Evolutionary conservation across 92 coral and sea anemone genomes (phyloP).

Genomic region (Zoanthus solanderi): DNA sequence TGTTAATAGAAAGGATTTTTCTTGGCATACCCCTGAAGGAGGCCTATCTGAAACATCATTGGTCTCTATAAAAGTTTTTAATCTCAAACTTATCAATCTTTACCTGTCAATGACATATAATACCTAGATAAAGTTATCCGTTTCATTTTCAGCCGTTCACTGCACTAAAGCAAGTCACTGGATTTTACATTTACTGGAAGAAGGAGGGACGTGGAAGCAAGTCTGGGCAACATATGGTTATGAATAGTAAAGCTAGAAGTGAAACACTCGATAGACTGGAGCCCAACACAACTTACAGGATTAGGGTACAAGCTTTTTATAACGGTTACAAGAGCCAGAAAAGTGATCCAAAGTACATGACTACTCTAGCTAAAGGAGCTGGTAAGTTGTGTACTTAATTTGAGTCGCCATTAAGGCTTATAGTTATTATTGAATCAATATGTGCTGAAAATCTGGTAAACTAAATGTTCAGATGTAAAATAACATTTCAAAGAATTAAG

Average conservation of each 20-base stretch:
- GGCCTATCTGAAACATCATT: no score
- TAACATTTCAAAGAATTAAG: no score
- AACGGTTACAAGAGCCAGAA: conserved; percentile 52
- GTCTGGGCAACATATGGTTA: conserved; percentile 39
- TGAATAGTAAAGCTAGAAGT: conserved; percentile 27
- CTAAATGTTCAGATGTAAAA: no score
- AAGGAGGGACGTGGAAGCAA: conserved; percentile 45
- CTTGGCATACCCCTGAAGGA: no score
- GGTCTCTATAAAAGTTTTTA: no score
- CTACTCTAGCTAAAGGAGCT: conserved; percentile 59
- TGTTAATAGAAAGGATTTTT: no score
- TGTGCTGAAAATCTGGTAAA: no score
- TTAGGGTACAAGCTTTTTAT: conserved; percentile 70
- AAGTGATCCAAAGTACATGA: conserved; percentile 56
- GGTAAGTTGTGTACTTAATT: conserved; percentile 37
- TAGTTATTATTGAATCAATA: no score
- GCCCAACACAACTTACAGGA: conserved; percentile 78
- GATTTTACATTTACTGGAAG: conserved; percentile 81
- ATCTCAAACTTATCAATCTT: no score
- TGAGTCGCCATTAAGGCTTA: no score
- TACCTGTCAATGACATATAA: no score
- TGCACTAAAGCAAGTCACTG: conserved; percentile 34
- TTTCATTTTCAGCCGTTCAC: conserved; percentile 15
- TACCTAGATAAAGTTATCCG: background rate
- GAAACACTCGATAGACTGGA: conserved; percentile 65